Conservation (phyloP, 2,113 vertebrate genomes). For the Labeo catla region DNA sequence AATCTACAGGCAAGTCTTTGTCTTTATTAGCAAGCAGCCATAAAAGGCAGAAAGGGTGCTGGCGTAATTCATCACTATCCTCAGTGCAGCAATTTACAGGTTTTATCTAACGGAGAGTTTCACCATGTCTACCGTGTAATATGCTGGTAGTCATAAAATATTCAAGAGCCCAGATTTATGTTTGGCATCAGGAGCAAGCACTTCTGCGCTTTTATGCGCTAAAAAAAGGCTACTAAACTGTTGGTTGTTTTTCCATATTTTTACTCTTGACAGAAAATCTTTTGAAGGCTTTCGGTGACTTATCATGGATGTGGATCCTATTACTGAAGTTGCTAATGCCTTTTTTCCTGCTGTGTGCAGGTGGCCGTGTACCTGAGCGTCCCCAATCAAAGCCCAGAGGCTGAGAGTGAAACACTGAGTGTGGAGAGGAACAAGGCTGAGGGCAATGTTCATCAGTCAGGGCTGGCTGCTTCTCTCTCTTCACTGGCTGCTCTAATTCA, state of each 20-base stretch:
- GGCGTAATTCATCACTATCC: slow-evolving; percentile 24
- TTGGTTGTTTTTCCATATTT: not conserved
- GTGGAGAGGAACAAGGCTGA: slow-evolving; percentile 6
- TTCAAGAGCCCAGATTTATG: slow-evolving; percentile 19
- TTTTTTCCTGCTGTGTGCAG: slow-evolving; percentile 20
- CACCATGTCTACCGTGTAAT: slow-evolving; percentile 16
- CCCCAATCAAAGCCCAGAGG: slow-evolving; percentile 32
- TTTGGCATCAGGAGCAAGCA: not conserved
- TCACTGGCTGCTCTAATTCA: slow-evolving; percentile 47
- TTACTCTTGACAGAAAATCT: not conserved
- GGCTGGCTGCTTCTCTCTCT: slow-evolving; percentile 40
- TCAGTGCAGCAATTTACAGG: slow-evolving; percentile 27
- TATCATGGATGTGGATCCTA: slow-evolving; percentile 27
- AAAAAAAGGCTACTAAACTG: not conserved
- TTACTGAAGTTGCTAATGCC: slow-evolving; percentile 2
- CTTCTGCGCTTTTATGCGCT: not conserved
- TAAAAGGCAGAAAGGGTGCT: not conserved
- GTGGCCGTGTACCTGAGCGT: slow-evolving; percentile 22
- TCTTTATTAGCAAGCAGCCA: slow-evolving; percentile 20
- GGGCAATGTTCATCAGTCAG: slow-evolving; percentile 56
- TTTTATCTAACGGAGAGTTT: slow-evolving; percentile 39
- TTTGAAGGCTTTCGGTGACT: not conserved
- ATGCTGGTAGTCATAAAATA: slow-evolving; percentile 44
- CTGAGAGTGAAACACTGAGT: not conserved
- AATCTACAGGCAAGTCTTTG: slow-evolving; percentile 8